phyloP scores from a whole-genome alignment of 1,140 invertebrate species.

The Planococcus citri region DNA sequence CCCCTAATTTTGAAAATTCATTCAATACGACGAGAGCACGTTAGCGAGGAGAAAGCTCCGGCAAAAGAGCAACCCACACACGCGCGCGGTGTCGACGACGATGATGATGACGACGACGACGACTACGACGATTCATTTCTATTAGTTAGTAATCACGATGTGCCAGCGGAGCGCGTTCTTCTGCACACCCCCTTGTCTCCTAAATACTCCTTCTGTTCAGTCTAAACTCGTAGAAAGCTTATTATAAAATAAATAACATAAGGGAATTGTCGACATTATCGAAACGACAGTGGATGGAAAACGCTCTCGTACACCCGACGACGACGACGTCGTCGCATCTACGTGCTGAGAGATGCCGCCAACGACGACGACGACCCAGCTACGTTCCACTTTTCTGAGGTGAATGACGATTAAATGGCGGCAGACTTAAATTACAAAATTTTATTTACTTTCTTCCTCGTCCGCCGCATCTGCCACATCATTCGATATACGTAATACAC shows the following conservation, averaged over 20 bases:
- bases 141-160: constrained; percentile 19
- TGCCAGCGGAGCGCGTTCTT: constrained; percentile 11
- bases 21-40: background rate
- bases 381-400: constrained; percentile 12
- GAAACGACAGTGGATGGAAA: constrained; percentile 13
- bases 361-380: background rate
- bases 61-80: too few species aligned
- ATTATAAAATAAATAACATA: constrained; percentile 21
- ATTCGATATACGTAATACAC: too few species aligned
- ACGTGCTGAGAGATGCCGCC: background rate
- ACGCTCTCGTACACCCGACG: too few species aligned
- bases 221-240: constrained; percentile 12
- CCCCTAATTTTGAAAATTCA: constrained; percentile 14
- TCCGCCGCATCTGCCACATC: background rate
- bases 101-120: too few species aligned
- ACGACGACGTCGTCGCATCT: background rate
- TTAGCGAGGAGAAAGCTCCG: too few species aligned
- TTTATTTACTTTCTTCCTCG: background rate
- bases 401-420: constrained; percentile 15
- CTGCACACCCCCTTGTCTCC: constrained; percentile 3
- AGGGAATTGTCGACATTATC: constrained; percentile 20
- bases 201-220: constrained; percentile 6
- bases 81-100: background rate
- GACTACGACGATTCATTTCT: constrained; percentile 10
- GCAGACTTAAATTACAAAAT: constrained; percentile 1